Conservation (phyloP, 1,140 invertebrate species). For the Lepidotrigona ventralis region DNA sequence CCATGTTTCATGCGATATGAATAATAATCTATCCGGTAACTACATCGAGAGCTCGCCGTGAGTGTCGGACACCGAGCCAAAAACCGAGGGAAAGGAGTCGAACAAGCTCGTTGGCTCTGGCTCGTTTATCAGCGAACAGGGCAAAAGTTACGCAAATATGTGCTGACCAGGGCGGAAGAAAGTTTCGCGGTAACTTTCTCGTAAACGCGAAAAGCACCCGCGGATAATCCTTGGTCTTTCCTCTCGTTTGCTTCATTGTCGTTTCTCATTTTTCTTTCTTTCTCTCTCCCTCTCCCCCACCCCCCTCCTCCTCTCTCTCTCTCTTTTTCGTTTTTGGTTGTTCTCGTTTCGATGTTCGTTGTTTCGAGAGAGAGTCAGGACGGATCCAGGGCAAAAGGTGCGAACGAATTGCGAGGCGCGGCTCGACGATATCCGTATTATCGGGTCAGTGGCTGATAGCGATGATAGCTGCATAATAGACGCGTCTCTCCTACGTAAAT, state of each 20-base stretch:
- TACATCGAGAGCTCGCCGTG: conserved; percentile 58
- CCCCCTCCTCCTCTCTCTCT: neutral
- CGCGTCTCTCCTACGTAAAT: conserved; percentile 12
- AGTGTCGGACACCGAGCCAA: conserved; percentile 39
- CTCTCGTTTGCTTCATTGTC: neutral
- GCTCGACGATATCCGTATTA: conserved; percentile 26
- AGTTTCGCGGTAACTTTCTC: too few relatives aligned
- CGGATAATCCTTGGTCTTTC: too few relatives aligned
- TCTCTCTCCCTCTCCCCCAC: too few relatives aligned
- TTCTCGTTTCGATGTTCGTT: conserved; percentile 1
- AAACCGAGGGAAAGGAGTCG: conserved; percentile 25
- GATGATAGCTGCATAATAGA: conserved; percentile 6
- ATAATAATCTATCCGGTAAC: conserved; percentile 72
- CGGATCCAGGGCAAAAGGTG: neutral
- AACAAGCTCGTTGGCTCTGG: conserved; percentile 42
- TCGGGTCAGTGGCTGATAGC: neutral
- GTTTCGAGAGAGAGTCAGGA: neutral
- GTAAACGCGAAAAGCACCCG: too few relatives aligned
- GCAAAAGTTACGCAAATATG: conserved; percentile 68
- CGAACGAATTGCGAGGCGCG: neutral
- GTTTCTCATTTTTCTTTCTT: neutral
- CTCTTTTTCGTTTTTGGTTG: neutral
- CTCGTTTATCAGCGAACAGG: conserved; percentile 49
- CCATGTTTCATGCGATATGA: conserved; percentile 77
- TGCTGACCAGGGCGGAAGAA: neutral